phyloP scores from a whole-genome alignment of 1,140 invertebrate species.

The Protaetia brevitarsis region DNA sequence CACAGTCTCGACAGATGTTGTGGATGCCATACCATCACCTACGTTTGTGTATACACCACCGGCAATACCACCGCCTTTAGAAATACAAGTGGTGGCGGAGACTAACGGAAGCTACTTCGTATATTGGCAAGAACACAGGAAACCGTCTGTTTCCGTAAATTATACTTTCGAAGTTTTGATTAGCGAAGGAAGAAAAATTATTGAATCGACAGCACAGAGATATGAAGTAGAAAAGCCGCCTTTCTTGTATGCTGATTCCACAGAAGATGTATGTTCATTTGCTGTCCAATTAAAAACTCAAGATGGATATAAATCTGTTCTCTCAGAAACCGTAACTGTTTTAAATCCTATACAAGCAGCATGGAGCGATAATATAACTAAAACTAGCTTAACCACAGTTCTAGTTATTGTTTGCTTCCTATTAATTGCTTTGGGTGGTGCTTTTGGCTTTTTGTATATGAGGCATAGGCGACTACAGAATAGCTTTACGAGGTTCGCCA shows the following conservation, averaged over 20 bases:
- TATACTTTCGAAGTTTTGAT: slow-evolving; percentile 62
- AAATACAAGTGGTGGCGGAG: slow-evolving; percentile 56
- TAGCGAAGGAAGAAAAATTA: slow-evolving; percentile 55
- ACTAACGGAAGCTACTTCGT: slow-evolving; percentile 59
- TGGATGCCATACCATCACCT: slow-evolving; percentile 49
- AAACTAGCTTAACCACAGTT: slow-evolving; percentile 25
- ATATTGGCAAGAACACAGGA: slow-evolving; percentile 56
- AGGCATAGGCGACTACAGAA: slow-evolving; percentile 72
- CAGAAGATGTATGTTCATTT: slow-evolving; percentile 59
- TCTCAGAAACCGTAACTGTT: slow-evolving; percentile 56
- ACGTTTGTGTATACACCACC: slow-evolving; percentile 56
- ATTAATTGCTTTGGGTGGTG: slow-evolving; percentile 58
- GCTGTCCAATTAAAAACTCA: slow-evolving; percentile 61
- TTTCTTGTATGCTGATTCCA: slow-evolving; percentile 55
- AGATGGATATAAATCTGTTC: slow-evolving; percentile 61
- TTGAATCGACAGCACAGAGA: slow-evolving; percentile 52
- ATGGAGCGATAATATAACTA: slow-evolving; percentile 3
- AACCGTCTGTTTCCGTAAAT: slow-evolving; percentile 31
- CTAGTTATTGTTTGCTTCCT: slow-evolving; percentile 50
- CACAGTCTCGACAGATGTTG: slow-evolving; percentile 55
- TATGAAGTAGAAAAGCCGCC: slow-evolving; percentile 54
- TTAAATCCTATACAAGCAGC: background rate
- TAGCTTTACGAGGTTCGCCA: slow-evolving; percentile 77
- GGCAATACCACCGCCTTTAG: slow-evolving; percentile 61
- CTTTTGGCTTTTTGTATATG: slow-evolving; percentile 64